Base-by-base conservation (phyloP, 2,113 vertebrate species). In the Calypte anna region DNA sequence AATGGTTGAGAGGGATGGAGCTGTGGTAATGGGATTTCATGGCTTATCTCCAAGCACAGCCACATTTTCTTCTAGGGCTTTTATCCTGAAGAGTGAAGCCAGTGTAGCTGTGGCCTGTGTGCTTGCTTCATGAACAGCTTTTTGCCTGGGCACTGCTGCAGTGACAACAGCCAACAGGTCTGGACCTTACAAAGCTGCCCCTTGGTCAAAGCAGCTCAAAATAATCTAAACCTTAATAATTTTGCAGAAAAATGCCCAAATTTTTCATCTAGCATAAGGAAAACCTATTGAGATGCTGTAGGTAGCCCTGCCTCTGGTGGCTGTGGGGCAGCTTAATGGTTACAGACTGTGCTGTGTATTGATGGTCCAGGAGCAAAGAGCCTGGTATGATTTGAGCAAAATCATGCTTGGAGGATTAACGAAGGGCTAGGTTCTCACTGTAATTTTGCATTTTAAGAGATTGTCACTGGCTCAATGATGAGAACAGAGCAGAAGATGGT, bases 51-150 rank as follows among this genome's bases (percentile, higher is more conserved):
- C 55, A 46, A 55, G 9, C 1, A 1, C 13, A 11, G 67, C 44
- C 5, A 0, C 21, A 3, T 44, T 46, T 86, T 66, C 27, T 66
- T 80, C 12, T 25, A 40, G 83, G 73, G 24, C 25, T 85, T 91
- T 64, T 57, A 18, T n/a, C 30, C 28, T 18, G 31, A 58, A 14
- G 3, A 31, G 63, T 4, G 3, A 57, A 64, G 40, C 33, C 36
- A 0, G 1, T 2, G 36, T 53, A 85, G 28, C 40, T 0, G 1
- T 12, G 62, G 27, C 17, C 57, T 48, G 38, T 14, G 5, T 20
- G 30, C 23, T 33, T 80, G 43, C 38, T 63, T 70, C 66, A 69
- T 20, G 33, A 48, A n/a, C 1, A 1, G 40, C 19, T 53, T 16
- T 70, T 58, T 54, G 46, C 27, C 33, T 46, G 33, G 23, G 38